These are phyloP conservation scores for Ophion costatus DNA, from an alignment of 2,888 invertebrate genomes.

Conservation along the genomic window DNA sequence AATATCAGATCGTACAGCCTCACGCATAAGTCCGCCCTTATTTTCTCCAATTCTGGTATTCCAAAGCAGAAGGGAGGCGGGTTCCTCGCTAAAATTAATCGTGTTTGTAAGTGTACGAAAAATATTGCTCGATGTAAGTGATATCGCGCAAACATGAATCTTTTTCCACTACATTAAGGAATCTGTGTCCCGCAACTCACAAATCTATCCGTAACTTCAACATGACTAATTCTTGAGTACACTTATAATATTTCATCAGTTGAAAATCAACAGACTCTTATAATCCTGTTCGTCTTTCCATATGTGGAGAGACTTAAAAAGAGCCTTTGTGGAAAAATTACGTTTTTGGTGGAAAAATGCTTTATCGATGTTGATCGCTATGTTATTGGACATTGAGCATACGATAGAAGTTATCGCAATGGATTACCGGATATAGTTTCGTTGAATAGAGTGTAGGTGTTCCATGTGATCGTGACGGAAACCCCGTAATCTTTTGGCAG, in stretches of 20 bases:
- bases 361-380: neutral
- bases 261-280: neutral
- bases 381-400: neutral
- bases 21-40: constrained; percentile 73
- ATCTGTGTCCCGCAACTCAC: neutral
- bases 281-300: neutral
- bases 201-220: neutral
- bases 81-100: constrained; percentile 73
- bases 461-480: constrained; percentile 74
- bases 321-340: no score
- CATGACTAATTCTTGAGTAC: neutral
- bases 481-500: constrained; percentile 76
- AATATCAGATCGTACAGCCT: constrained; percentile 74
- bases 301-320: neutral
- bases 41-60: constrained; percentile 72
- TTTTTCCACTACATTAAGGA: neutral
- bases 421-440: constrained; percentile 77
- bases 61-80: constrained; percentile 79
- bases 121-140: neutral
- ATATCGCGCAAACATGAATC: neutral
- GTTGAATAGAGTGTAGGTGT: constrained; percentile 73
- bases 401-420: constrained; percentile 2
- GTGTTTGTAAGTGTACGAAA: constrained; percentile 3
- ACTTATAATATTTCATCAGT: neutral
- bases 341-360: neutral